Evolutionary conservation across 2,113 vertebrate species (phyloP).

Genomic region (Echinops telfairi): DNA sequence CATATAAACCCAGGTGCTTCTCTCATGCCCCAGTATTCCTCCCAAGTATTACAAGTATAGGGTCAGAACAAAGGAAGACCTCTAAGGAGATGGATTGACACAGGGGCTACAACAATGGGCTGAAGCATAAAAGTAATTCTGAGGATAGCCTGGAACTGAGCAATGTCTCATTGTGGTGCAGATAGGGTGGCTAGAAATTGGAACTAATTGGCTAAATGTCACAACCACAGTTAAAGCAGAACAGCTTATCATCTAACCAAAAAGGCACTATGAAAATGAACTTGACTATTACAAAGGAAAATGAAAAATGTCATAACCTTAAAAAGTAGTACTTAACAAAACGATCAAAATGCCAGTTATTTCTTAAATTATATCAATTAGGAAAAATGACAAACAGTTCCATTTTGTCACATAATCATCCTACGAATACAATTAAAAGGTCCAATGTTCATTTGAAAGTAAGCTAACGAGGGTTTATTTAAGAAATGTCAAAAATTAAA

Average conservation of each 20-base stretch:
- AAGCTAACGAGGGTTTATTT: background rate
- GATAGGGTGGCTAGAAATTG: too few relatives aligned
- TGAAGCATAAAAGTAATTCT: too few relatives aligned
- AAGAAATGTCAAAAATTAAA: background rate
- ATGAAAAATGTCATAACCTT: background rate
- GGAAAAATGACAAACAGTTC: conserved; percentile 30
- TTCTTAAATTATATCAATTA: conserved; percentile 67
- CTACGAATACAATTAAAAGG: conserved; percentile 21
- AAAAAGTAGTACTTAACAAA: conserved; percentile 63
- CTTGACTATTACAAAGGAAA: background rate
- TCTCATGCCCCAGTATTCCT: too few relatives aligned
- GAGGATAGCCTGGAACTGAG: too few relatives aligned
- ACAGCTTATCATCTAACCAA: background rate
- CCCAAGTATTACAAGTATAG: too few relatives aligned
- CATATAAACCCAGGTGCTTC: too few relatives aligned
- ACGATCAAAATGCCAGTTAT: conserved; percentile 58
- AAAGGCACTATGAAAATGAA: conserved; percentile 37
- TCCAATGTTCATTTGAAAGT: background rate
- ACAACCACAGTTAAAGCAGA: conserved; percentile 7
- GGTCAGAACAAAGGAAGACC: too few relatives aligned
- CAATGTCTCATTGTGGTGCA: too few relatives aligned
- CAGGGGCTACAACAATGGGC: too few relatives aligned
- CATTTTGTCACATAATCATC: conserved; percentile 8
- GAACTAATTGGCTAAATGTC: too few relatives aligned
- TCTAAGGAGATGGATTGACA: too few relatives aligned